A percentile compares a stretch with the other conserved stretches of the same genome.
phyloP scores from a whole-genome alignment of 1,140 invertebrate genomes.

The Macrobrachium nipponense region DNA sequence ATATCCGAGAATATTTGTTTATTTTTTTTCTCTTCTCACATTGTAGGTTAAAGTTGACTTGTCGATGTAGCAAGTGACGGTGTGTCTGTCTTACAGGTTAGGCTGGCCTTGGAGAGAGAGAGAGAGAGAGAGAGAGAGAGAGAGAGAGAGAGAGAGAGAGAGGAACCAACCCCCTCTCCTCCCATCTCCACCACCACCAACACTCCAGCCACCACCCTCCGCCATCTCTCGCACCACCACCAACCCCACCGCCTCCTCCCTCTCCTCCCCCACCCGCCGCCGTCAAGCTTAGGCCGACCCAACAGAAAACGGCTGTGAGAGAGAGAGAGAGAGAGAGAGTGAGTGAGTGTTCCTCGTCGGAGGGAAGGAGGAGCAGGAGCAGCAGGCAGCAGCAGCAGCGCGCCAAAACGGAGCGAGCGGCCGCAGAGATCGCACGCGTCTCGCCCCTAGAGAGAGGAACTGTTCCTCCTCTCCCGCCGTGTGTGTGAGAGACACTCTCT shows the following conservation, averaged over 20 bases:
- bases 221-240: background rate
- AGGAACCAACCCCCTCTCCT: too few relatives aligned
- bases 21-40: slow-evolving; percentile 20
- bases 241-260: background rate
- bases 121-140: too few relatives aligned
- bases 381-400: slow-evolving; percentile 33
- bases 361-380: background rate
- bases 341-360: background rate
- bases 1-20: background rate
- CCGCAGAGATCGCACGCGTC: slow-evolving; percentile 55
- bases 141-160: too few relatives aligned
- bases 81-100: slow-evolving; percentile 42
- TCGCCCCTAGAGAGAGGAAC: background rate
- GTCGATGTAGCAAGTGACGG: slow-evolving; percentile 56
- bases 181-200: too few relatives aligned
- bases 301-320: slow-evolving; percentile 47
- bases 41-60: slow-evolving; percentile 53
- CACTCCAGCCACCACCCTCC: background rate
- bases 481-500: too few relatives aligned
- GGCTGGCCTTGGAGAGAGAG: slow-evolving; percentile 29
- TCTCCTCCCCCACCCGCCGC: background rate
- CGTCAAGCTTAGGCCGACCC: slow-evolving; percentile 59
- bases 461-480: slow-evolving; percentile 5
- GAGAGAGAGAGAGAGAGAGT: background rate
- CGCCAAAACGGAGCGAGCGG: slow-evolving; percentile 59